These are phyloP conservation scores for Intellagama lesueurii DNA, from an alignment of 2,797 vertebrate genomes.

Conservation along the genomic window DNA sequence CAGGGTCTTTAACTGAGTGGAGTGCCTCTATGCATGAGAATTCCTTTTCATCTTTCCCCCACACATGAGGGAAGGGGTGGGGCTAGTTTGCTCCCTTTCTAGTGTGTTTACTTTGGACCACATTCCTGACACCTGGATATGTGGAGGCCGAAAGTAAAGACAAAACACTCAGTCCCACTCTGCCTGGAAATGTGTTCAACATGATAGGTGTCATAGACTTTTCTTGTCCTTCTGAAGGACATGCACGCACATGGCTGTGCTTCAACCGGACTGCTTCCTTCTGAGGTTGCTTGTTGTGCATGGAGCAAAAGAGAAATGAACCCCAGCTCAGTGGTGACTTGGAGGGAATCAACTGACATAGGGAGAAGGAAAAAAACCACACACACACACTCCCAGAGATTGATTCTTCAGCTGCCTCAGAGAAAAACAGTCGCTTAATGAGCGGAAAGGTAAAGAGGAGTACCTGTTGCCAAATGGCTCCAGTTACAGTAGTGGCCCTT, in stretches of 20 bases:
- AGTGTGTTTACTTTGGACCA: no score
- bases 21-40: no score
- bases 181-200: background rate
- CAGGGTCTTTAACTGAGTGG: no score
- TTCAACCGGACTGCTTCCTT: slow-evolving; percentile 16
- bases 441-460: slow-evolving; percentile 57
- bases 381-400: slow-evolving; percentile 33
- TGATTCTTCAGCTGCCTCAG: slow-evolving; percentile 59
- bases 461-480: slow-evolving; percentile 73
- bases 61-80: no score
- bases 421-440: slow-evolving; percentile 53
- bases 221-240: background rate
- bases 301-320: slow-evolving; percentile 11
- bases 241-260: background rate
- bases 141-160: background rate
- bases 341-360: slow-evolving; percentile 42
- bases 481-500: slow-evolving; percentile 69
- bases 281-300: background rate
- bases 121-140: background rate
- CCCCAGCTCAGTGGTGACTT: slow-evolving; percentile 19
- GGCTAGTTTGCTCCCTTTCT: no score
- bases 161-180: no score
- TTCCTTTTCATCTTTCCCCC: no score
- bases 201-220: no score
- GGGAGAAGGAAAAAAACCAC: background rate